phyloP scores from a whole-genome alignment of 2,797 vertebrate species.

The Danio jaintianensis region DNA sequence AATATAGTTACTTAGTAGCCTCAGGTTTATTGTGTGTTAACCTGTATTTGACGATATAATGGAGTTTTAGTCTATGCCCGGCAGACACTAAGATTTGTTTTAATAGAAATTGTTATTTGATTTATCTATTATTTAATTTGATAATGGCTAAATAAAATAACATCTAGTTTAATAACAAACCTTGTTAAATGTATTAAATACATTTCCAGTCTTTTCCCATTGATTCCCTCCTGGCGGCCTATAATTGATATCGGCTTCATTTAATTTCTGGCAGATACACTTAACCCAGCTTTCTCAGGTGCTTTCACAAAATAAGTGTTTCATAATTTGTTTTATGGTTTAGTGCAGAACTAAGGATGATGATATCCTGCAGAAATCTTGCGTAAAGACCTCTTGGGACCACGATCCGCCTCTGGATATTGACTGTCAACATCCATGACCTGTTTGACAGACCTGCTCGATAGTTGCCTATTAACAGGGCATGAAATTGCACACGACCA shows the following conservation, averaged over 20 bases:
- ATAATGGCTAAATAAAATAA: no score
- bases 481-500: constrained; percentile 4
- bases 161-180: no score
- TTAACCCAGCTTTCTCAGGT: background rate
- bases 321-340: background rate
- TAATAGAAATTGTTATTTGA: no score
- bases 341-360: background rate
- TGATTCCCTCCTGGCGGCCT: background rate
- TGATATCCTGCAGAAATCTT: background rate
- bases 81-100: background rate
- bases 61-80: background rate
- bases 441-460: constrained; percentile 12
- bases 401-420: background rate
- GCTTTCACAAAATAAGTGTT: background rate
- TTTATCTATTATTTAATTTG: background rate
- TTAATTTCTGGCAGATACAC: background rate
- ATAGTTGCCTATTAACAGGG: constrained; percentile 32
- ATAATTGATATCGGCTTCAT: background rate
- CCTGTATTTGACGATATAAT: background rate
- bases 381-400: background rate
- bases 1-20: constrained; percentile 1
- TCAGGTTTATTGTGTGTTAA: background rate
- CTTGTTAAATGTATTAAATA: background rate
- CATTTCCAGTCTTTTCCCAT: background rate
- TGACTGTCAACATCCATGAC: constrained; percentile 10